Percentiles rank a stretch among this genome's conserved stretches.
phyloP scores from a whole-genome alignment of 2,113 vertebrate genomes.

The Scalopus aquaticus region DNA sequence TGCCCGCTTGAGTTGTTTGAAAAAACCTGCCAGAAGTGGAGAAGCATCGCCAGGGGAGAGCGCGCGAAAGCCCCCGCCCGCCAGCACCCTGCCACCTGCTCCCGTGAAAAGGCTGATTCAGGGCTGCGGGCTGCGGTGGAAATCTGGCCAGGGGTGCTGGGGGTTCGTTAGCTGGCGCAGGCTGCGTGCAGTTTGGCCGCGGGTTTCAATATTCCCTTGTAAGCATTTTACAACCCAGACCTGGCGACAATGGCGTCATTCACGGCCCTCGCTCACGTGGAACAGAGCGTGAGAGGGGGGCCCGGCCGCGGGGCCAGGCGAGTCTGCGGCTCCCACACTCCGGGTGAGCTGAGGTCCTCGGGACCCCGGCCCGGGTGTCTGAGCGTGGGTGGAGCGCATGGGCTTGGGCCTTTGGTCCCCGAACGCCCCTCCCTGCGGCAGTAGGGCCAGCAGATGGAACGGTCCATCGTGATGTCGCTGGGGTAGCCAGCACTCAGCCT shows the following conservation, averaged over 20 bases:
- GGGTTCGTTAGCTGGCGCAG: constrained; percentile 21
- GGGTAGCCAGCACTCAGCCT: neutral
- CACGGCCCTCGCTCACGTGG: neutral
- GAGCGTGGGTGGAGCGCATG: neutral
- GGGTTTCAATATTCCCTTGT: constrained; percentile 70
- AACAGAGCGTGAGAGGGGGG: neutral
- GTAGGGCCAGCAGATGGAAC: accelerated
- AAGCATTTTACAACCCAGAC: constrained; percentile 72
- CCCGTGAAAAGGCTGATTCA: constrained; percentile 72
- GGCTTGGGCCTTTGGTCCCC: neutral
- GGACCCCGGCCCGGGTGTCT: neutral
- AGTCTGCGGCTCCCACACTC: neutral
- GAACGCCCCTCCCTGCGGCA: accelerated
- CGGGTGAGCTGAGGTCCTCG: neutral
- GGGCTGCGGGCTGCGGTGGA: neutral
- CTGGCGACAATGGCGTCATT: constrained; percentile 63
- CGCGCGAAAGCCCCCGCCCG: neutral
- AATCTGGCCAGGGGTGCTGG: neutral
- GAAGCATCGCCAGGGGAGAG: neutral
- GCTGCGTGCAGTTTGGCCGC: neutral
- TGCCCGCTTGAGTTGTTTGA: neutral
- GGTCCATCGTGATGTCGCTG: accelerated
- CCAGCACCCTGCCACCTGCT: constrained; percentile 67
- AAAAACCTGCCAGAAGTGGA: neutral
- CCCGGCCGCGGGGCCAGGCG: neutral